These are phyloP conservation scores for Stictocephala bisonia DNA, from an alignment of 2,888 invertebrate species.

Conservation along the genomic window DNA sequence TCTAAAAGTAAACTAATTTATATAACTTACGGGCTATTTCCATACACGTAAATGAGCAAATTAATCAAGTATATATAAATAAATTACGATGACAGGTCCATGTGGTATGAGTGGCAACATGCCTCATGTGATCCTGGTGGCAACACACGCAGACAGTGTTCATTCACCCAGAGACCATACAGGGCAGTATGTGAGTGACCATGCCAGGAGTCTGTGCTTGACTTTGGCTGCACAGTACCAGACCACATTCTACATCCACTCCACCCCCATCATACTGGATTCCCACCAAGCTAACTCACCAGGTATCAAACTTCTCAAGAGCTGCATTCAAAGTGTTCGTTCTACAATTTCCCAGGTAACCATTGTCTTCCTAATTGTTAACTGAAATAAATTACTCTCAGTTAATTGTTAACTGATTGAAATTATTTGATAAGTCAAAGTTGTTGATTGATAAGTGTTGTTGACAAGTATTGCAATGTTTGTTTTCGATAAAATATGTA, in stretches of 20 bases:
- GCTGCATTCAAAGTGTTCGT: not conserved
- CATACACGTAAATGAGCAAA: too few relatives aligned
- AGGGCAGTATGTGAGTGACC: constrained; percentile 71
- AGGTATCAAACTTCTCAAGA: constrained; percentile 71
- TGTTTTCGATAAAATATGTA: too few relatives aligned
- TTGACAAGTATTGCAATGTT: too few relatives aligned
- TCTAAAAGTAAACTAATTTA: not conserved
- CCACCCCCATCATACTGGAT: constrained; percentile 71
- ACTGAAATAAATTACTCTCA: not conserved
- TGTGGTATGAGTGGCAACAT: constrained; percentile 69
- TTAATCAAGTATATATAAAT: not conserved
- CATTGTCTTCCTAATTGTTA: not conserved
- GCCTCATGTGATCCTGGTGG: constrained; percentile 70
- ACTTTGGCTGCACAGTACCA: constrained; percentile 65
- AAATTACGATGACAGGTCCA: constrained; percentile 65
- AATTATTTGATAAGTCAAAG: not conserved
- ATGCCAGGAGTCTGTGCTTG: constrained; percentile 67
- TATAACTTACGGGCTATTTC: not conserved
- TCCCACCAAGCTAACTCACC: constrained; percentile 72
- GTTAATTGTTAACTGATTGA: not conserved
- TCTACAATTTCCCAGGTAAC: constrained; percentile 64
- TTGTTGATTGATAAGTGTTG: not conserved
- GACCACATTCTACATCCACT: constrained; percentile 69
- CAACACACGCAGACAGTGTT: constrained; percentile 72
- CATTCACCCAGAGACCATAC: constrained; percentile 67